Evolutionary conservation across 2,797 vertebrate genomes (phyloP).

Genomic region (Phoeniculus purpureus): DNA sequence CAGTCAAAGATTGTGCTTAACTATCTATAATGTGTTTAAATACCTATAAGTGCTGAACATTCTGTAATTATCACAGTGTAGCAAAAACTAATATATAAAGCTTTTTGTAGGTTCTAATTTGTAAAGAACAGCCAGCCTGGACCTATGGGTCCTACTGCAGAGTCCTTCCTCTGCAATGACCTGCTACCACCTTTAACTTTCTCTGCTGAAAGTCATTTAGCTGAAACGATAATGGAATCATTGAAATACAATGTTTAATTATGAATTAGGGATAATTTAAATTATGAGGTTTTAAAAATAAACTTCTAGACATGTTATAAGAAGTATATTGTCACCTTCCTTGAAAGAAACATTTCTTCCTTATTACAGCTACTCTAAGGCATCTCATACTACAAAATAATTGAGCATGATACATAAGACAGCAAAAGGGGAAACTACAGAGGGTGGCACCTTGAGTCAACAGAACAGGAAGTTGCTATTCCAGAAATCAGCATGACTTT

Average conservation of each 20-base stretch:
- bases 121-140: not conserved
- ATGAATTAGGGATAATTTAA: not conserved
- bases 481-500: not conserved
- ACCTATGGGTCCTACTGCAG: not conserved
- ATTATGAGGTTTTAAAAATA: rapidly evolving
- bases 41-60: not conserved
- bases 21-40: not conserved
- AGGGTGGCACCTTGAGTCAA: not conserved
- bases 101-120: not conserved
- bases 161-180: not conserved
- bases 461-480: not conserved
- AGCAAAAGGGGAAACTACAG: not conserved
- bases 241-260: not conserved
- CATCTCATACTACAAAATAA: not conserved
- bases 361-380: not conserved
- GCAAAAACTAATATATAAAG: not conserved
- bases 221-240: not conserved
- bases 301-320: not conserved
- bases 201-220: not conserved
- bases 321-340: not conserved
- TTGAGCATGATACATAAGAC: not conserved
- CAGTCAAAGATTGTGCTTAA: not conserved
- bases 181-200: not conserved
- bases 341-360: not conserved
- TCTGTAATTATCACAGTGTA: not conserved